Evolutionary conservation across 2,888 invertebrate genomes (phyloP).

Genomic region (Ectemnius lituratus): DNA sequence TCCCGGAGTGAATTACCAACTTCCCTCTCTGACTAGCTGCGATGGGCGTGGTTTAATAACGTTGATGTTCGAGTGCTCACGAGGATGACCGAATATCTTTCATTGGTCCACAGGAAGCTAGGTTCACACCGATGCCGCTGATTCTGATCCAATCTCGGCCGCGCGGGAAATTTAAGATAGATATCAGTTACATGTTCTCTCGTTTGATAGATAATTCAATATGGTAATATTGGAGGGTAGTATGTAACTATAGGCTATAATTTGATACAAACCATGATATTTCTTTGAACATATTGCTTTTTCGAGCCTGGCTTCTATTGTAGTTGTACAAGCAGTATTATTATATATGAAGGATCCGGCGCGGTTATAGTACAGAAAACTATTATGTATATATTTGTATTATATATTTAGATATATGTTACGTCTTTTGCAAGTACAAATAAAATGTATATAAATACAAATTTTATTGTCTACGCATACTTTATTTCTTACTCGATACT

Average conservation of each 20-base stretch:
- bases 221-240: too few relatives aligned
- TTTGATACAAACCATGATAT: too few relatives aligned
- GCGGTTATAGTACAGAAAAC: too few relatives aligned
- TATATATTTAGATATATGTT: neutral
- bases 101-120: slow-evolving; percentile 23
- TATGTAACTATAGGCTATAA: too few relatives aligned
- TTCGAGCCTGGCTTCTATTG: neutral
- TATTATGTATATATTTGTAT: neutral
- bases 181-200: neutral
- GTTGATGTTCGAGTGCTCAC: slow-evolving; percentile 45
- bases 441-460: too few relatives aligned
- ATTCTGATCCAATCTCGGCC: slow-evolving; percentile 1
- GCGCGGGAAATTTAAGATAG: slow-evolving; percentile 32
- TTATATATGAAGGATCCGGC: too few relatives aligned
- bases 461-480: too few relatives aligned
- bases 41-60: slow-evolving; percentile 66
- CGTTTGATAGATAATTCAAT: too few relatives aligned
- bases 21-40: slow-evolving; percentile 60
- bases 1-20: slow-evolving; percentile 65
- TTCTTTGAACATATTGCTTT: neutral
- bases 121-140: slow-evolving; percentile 14
- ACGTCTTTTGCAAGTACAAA: too few relatives aligned
- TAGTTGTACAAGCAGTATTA: too few relatives aligned
- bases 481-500: too few relatives aligned
- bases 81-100: slow-evolving; percentile 29